Conservation (phyloP, 2,888 invertebrate genomes). For the Drosophila quinaria region DNA sequence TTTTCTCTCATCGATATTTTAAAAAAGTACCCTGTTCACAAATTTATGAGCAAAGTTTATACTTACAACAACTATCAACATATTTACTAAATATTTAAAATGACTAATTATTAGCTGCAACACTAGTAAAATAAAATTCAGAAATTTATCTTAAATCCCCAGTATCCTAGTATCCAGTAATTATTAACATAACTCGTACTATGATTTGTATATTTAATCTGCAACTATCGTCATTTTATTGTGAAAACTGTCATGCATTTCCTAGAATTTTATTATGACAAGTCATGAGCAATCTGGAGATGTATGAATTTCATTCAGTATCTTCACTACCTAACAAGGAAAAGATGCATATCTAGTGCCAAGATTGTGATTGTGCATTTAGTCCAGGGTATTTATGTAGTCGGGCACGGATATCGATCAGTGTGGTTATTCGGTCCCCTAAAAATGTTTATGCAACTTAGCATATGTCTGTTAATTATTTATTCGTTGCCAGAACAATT, state of each 20-base stretch:
- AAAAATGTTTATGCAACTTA: slow-evolving; percentile 73
- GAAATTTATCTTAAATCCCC: not conserved
- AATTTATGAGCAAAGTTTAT: not conserved
- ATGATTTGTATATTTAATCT: no score
- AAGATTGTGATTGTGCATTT: not conserved
- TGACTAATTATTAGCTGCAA: not conserved
- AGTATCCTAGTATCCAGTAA: not conserved
- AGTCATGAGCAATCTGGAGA: not conserved
- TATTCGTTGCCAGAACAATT: slow-evolving; percentile 83
- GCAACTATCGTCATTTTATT: not conserved
- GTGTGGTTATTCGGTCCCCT: slow-evolving; percentile 36
- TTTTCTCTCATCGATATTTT: slow-evolving; percentile 44
- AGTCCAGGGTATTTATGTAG: slow-evolving; percentile 31
- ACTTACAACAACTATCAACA: no score
- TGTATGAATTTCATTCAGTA: not conserved
- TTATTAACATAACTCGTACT: no score
- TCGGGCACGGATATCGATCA: slow-evolving; percentile 1
- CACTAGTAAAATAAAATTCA: not conserved
- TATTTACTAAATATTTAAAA: not conserved
- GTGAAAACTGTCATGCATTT: not conserved
- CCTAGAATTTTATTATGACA: not conserved
- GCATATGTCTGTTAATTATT: slow-evolving; percentile 77
- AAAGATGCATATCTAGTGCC: not conserved
- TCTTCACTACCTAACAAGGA: not conserved
- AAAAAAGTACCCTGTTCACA: slow-evolving; percentile 22